These are phyloP conservation scores for Ailuropoda melanoleuca DNA, from an alignment of 2,113 vertebrate species.

Conservation along the genomic window DNA sequence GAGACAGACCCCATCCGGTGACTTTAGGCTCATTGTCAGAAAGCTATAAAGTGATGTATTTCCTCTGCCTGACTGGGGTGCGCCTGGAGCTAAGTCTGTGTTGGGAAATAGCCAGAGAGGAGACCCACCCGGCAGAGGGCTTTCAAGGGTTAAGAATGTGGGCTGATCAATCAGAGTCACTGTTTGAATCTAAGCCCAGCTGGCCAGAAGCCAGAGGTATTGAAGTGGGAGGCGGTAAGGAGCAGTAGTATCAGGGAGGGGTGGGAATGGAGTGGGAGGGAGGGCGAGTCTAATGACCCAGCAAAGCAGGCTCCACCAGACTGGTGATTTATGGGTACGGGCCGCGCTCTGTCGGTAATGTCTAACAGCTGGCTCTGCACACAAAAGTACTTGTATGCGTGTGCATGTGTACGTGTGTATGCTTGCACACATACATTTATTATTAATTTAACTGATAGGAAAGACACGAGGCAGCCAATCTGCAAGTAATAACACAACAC, in stretches of 20 bases:
- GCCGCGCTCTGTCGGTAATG: no score
- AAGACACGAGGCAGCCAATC: not conserved
- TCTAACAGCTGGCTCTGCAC: not conserved
- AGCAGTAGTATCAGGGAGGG: accelerated
- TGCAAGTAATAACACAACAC: not conserved
- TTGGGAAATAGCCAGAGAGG: not conserved
- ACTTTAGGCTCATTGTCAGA: not conserved
- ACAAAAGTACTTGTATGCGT: accelerated
- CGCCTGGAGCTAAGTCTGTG: not conserved
- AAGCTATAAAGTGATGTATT: not conserved
- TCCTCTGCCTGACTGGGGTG: not conserved
- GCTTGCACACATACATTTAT: accelerated
- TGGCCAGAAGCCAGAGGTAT: not conserved
- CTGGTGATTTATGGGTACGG: accelerated
- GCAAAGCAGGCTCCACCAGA: not conserved
- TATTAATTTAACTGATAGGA: not conserved
- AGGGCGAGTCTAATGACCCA: accelerated
- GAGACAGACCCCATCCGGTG: no score
- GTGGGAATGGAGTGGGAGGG: not conserved
- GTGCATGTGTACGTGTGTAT: accelerated
- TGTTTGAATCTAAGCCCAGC: not conserved
- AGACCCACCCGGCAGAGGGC: not conserved
- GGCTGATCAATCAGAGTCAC: not conserved
- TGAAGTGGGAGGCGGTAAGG: not conserved
- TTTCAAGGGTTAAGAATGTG: not conserved